A percentile compares a stretch with the other conserved stretches of the same genome.
Evolutionary conservation across 2,797 vertebrate genomes (phyloP).

Genomic region (Pteropus rufus): DNA sequence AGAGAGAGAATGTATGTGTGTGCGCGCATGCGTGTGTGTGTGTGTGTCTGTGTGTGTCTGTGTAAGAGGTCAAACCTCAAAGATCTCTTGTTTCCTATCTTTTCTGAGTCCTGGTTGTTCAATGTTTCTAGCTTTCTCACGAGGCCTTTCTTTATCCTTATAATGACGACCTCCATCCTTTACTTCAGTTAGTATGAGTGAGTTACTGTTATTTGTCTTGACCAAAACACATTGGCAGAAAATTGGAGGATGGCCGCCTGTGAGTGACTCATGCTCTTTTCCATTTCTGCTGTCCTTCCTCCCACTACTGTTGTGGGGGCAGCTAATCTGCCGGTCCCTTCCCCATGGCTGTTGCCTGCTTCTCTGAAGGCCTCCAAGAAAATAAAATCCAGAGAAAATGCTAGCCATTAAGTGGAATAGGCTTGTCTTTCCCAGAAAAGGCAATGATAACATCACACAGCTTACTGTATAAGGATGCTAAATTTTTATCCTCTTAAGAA

Average conservation of each 20-base stretch:
- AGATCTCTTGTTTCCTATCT: background rate
- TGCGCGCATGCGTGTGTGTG: too few species aligned
- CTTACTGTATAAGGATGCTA: constrained; percentile 65
- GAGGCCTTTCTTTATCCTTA: background rate
- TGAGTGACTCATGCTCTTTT: background rate
- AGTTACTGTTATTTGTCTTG: background rate
- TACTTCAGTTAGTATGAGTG: background rate
- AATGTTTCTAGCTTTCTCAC: background rate
- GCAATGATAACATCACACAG: constrained; percentile 53
- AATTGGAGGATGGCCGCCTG: background rate
- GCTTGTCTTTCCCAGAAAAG: constrained; percentile 42
- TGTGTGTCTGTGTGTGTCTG: too few species aligned
- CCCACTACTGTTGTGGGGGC: background rate
- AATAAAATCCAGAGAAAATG: background rate
- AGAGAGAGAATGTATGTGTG: too few species aligned
- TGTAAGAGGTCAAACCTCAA: background rate
- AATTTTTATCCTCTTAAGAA: constrained; percentile 71
- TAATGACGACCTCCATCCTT: background rate
- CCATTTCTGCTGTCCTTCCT: background rate
- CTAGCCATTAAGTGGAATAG: background rate
- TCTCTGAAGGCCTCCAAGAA: background rate
- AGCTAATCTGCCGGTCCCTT: background rate
- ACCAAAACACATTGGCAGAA: background rate
- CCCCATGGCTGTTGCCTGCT: background rate
- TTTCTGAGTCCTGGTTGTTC: background rate